A percentile compares a stretch with the other conserved stretches of the same genome.
Conservation (phyloP, 2,113 vertebrate species). For the Hydrolagus affinis region DNA sequence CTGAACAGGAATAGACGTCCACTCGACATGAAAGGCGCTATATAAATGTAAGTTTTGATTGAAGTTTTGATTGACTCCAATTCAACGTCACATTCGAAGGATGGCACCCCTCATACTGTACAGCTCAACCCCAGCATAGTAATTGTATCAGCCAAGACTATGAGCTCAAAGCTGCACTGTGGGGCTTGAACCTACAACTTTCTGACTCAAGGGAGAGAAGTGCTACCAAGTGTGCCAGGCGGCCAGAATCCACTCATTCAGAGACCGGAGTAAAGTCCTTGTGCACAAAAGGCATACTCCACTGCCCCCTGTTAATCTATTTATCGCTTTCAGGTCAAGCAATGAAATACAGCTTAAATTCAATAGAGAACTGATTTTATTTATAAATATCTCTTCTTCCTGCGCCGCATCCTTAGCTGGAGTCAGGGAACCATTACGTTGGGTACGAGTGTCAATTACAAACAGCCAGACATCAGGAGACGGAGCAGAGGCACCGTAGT, state of each 20-base stretch:
- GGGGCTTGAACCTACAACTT: no score
- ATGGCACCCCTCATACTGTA: no score
- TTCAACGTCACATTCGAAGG: no score
- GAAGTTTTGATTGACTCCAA: no score
- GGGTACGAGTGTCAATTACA: neutral
- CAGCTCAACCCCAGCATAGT: no score
- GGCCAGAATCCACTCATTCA: neutral
- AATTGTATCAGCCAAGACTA: no score
- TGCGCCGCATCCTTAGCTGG: neutral
- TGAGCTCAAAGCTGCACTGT: no score
- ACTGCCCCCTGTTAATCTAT: neutral
- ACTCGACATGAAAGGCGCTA: no score
- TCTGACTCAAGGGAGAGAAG: no score
- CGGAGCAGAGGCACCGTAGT: neutral
- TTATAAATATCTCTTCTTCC: neutral
- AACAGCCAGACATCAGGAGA: neutral
- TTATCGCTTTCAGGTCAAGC: neutral
- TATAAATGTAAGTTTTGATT: no score
- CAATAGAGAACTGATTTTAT: neutral
- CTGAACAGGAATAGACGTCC: no score
- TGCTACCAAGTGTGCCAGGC: neutral
- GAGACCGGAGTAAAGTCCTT: no score
- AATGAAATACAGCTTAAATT: neutral
- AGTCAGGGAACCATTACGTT: neutral
- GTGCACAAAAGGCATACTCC: neutral